phyloP scores from a whole-genome alignment of 2,797 vertebrate species.

The Lateolabrax maculatus region DNA sequence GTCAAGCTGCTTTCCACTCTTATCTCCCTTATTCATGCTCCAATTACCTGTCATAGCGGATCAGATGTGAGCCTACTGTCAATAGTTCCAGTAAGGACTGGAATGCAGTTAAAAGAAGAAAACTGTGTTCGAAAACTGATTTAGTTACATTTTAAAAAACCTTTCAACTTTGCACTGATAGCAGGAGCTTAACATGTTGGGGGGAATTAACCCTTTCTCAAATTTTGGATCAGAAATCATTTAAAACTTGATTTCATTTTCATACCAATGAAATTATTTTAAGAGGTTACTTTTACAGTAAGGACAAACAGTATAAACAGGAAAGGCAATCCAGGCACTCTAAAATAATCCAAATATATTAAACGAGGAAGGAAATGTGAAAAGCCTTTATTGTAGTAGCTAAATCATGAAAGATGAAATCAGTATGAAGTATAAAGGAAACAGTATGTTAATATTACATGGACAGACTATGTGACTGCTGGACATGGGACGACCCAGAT shows the following conservation, averaged over 20 bases:
- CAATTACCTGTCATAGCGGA: constrained; percentile 3
- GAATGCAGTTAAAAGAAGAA: neutral
- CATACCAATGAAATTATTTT: neutral
- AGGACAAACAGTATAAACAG: too few species aligned
- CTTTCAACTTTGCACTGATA: neutral
- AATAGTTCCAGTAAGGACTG: neutral
- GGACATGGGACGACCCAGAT: neutral
- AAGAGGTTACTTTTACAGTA: neutral
- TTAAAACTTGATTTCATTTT: neutral
- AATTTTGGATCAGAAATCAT: neutral
- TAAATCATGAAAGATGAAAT: too few species aligned
- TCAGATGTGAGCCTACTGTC: neutral
- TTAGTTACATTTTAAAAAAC: neutral
- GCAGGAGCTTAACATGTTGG: too few species aligned
- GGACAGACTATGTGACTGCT: neutral
- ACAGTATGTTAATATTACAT: neutral
- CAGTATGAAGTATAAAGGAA: too few species aligned
- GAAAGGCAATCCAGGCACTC: too few species aligned
- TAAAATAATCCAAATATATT: too few species aligned
- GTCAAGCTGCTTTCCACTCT: constrained; percentile 18
- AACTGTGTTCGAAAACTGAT: neutral
- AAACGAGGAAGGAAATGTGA: too few species aligned
- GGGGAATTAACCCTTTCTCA: neutral
- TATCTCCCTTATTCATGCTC: constrained; percentile 25
- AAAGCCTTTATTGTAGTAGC: too few species aligned